These are phyloP conservation scores for Nebria ingens DNA, from an alignment of 1,140 invertebrate genomes.

Conservation along the genomic window DNA sequence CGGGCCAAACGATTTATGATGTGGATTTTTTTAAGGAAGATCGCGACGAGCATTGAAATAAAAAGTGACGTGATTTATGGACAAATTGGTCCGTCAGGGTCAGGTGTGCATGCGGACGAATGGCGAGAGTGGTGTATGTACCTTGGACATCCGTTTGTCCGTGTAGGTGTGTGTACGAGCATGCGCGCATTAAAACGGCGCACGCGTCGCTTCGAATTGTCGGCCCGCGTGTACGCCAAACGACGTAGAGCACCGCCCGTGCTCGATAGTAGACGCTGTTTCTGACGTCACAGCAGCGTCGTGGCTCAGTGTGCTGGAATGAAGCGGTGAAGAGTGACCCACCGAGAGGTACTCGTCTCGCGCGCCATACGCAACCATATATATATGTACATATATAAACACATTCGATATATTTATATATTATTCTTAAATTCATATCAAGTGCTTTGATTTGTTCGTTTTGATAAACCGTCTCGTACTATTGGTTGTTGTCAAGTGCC, in stretches of 20 bases:
- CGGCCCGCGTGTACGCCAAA: slow-evolving; percentile 27
- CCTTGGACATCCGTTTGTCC: no score
- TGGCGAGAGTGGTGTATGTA: slow-evolving; percentile 14
- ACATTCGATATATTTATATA: no score
- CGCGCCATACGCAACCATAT: slow-evolving; percentile 12
- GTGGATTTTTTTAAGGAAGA: neutral
- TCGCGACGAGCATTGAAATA: slow-evolving; percentile 1
- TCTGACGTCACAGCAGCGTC: slow-evolving; percentile 24
- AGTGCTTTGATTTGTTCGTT: no score
- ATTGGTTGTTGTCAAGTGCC: neutral
- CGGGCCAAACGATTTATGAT: neutral
- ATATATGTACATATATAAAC: no score
- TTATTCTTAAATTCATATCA: no score
- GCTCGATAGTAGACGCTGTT: slow-evolving; percentile 32
- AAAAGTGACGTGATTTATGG: slow-evolving; percentile 17
- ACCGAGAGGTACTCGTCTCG: slow-evolving; percentile 17
- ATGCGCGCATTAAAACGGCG: slow-evolving; percentile 23
- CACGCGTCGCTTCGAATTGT: slow-evolving; percentile 23
- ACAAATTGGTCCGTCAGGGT: slow-evolving; percentile 16
- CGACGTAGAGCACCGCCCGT: slow-evolving; percentile 22
- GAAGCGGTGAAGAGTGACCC: slow-evolving; percentile 30
- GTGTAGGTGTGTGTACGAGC: slow-evolving; percentile 9
- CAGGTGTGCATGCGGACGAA: slow-evolving; percentile 25
- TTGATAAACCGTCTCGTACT: neutral
- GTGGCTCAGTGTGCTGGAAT: slow-evolving; percentile 27